phyloP scores from a whole-genome alignment of 1,140 invertebrate genomes.

The Drosophila takahashii region DNA sequence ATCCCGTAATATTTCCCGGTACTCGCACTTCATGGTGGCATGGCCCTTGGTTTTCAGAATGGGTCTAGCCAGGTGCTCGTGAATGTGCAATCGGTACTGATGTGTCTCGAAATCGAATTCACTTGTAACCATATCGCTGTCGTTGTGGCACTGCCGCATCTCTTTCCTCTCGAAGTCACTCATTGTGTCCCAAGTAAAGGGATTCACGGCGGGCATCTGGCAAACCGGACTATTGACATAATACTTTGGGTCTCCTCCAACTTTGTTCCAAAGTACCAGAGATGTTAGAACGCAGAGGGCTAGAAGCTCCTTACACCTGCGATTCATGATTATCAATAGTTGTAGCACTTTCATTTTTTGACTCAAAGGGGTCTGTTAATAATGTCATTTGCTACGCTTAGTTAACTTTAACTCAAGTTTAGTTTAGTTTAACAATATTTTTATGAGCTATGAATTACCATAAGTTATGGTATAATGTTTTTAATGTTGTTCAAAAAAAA shows the following conservation, averaged over 20 bases:
- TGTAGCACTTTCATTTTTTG: background rate
- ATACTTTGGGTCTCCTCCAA: background rate
- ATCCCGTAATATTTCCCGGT: conserved; percentile 7
- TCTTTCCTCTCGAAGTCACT: background rate
- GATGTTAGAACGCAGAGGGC: background rate
- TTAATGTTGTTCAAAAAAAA: no score
- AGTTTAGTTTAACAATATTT: no score
- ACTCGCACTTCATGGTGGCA: conserved; percentile 29
- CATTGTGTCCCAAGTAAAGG: conserved; percentile 23
- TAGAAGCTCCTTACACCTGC: background rate
- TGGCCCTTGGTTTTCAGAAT: conserved; percentile 1
- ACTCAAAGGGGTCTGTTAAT: background rate
- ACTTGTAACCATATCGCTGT: conserved; percentile 31
- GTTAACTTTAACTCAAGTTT: background rate
- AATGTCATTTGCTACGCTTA: background rate
- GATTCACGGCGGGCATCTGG: conserved; percentile 35
- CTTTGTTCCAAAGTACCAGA: background rate
- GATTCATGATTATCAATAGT: conserved; percentile 17
- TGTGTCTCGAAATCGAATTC: conserved; percentile 34
- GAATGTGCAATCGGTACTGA: conserved; percentile 33
- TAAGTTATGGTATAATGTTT: no score
- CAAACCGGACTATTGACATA: conserved; percentile 29
- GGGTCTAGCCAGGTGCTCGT: conserved; percentile 18
- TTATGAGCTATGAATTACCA: no score
- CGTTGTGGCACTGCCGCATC: conserved; percentile 4